Base-by-base conservation (phyloP, 1,140 invertebrate genomes). In the Drosophila ambigua region DNA sequence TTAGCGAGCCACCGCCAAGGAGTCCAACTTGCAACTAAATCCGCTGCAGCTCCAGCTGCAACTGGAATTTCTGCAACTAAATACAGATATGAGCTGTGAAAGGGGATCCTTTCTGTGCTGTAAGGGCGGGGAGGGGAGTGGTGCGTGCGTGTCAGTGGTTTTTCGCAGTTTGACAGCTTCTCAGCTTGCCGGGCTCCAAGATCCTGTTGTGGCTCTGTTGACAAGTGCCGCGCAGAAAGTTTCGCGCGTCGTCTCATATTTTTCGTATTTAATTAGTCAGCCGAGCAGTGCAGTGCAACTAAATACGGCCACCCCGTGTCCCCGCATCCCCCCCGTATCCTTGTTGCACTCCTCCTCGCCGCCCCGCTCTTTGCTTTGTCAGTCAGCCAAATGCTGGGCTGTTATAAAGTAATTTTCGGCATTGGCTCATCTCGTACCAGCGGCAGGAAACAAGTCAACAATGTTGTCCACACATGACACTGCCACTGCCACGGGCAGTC, bases 251-350 rank as follows among this genome's bases (percentile, higher is more conserved):
- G 64, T 77, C 77, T 84, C 82, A 77, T 85, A 84, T 87, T 84
- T 87, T 79, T 88, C 78, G 77, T 88, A 87, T 87, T 87, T 83
- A 87, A 87, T 87, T 87, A 87, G 83, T 79, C 52, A 77, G 39
- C 73, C 58, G 52, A 57, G 52, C 16, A 31, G 52, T 43, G 52
- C 55, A 71, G 45, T 64, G 75, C 66, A 77, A 77, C 59, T 77
- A 72, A 77, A 77, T 77, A 77, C 72, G 57, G 48, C 41, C 51
- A 62, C 48, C 58, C 45, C 11, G 16, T 1, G 1, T 0, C 16
- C 16, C 16, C 11, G 16, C 16, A 16, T 0, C 16, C 16, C 16
- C 58, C 1, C 4, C 23, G 15, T n/a, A 11, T 31, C 44, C 16
- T 31, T 44, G 31, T 52, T 66, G 7, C 28, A 31, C 20, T 20